These are phyloP conservation scores for Agonopterix subpropinquella DNA, from an alignment of 2,888 invertebrate species.

Conservation along the genomic window DNA sequence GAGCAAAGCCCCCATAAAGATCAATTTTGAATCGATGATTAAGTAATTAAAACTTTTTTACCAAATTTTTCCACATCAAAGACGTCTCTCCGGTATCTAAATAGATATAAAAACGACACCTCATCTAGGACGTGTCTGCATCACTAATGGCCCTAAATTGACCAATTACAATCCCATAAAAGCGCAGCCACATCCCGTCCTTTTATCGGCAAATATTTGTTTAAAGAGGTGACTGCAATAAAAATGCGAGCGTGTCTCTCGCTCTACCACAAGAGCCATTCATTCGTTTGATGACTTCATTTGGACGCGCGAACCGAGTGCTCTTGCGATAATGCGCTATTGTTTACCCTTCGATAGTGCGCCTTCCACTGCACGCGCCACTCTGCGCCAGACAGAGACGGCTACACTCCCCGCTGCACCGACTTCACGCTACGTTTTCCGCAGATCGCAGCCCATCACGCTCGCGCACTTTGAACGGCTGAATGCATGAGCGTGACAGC, in stretches of 20 bases:
- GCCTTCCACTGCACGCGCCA: slow-evolving; percentile 67
- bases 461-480: slow-evolving; percentile 30
- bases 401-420: slow-evolving; percentile 37
- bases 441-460: slow-evolving; percentile 45
- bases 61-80: too few species aligned
- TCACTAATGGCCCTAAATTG: slow-evolving; percentile 26
- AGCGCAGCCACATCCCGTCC: slow-evolving; percentile 28
- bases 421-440: slow-evolving; percentile 40
- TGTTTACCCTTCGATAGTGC: slow-evolving; percentile 75
- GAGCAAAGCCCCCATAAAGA: too few species aligned
- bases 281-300: slow-evolving; percentile 75
- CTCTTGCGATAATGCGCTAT: slow-evolving; percentile 73
- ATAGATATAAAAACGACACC: neutral
- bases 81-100: too few species aligned
- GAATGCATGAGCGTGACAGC: slow-evolving; percentile 48
- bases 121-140: slow-evolving; percentile 22
- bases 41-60: too few species aligned
- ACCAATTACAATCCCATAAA: slow-evolving; percentile 28
- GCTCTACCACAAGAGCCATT: slow-evolving; percentile 58
- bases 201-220: slow-evolving; percentile 60
- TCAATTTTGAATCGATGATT: too few species aligned
- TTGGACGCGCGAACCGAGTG: slow-evolving; percentile 67
- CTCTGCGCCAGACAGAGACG: slow-evolving; percentile 58
- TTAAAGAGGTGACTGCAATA: slow-evolving; percentile 66
- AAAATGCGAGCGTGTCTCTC: slow-evolving; percentile 66